These are phyloP conservation scores for Cyprinodon diabolis DNA, from an alignment of 2,797 vertebrate species.

Conservation along the genomic window DNA sequence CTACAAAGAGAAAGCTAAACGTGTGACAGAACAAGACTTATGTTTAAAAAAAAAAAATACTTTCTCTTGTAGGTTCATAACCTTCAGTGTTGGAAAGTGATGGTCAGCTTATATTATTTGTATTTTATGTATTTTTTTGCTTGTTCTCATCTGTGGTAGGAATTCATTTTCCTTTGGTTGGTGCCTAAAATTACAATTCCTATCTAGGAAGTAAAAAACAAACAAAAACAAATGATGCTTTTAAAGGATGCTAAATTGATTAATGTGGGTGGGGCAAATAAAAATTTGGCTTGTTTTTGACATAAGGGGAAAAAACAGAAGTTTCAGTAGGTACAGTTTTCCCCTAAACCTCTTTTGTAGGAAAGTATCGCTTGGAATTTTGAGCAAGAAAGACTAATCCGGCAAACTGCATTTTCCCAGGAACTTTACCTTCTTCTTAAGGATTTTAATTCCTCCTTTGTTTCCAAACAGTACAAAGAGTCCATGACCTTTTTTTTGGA, in stretches of 20 bases:
- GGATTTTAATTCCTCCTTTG: slow-evolving; percentile 48
- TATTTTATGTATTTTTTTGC: background rate
- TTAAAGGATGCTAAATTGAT: background rate
- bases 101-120: slow-evolving; percentile 14
- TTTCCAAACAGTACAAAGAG: slow-evolving; percentile 37
- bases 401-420: slow-evolving; percentile 23
- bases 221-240: no score
- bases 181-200: background rate
- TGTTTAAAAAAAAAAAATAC: background rate
- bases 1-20: slow-evolving; percentile 49
- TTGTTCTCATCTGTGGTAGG: background rate
- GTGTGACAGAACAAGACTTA: slow-evolving; percentile 19
- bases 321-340: background rate
- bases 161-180: background rate
- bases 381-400: slow-evolving; percentile 4
- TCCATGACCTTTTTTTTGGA: slow-evolving; percentile 39
- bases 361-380: slow-evolving; percentile 2
- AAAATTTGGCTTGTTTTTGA: no score
- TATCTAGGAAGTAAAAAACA: no score
- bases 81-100: background rate
- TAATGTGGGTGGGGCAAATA: background rate
- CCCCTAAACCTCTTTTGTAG: background rate
- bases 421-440: slow-evolving; percentile 23
- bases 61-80: background rate
- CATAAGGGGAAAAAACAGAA: no score